phyloP scores from a whole-genome alignment of 2,888 invertebrate genomes.

The Halictus ligatus region DNA sequence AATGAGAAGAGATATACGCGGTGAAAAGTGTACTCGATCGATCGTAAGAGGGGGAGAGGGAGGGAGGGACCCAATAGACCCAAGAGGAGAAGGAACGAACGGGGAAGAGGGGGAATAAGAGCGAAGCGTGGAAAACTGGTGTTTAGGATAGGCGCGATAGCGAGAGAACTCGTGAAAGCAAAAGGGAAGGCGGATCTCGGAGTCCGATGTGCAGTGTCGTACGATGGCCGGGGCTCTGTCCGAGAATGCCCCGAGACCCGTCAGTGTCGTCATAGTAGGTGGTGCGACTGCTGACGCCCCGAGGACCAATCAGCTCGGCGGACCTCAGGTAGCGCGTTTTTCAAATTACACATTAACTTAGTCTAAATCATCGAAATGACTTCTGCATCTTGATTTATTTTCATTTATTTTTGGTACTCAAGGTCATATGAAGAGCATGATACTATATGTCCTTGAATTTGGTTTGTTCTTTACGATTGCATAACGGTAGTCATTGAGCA shows the following conservation, averaged over 20 bases:
- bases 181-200: conserved; percentile 46
- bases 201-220: conserved; percentile 77
- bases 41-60: neutral
- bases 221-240: conserved; percentile 83
- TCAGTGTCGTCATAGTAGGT: conserved; percentile 81
- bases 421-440: neutral
- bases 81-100: neutral
- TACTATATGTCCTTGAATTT: too few species aligned
- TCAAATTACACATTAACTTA: neutral
- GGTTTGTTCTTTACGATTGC: too few species aligned
- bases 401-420: neutral
- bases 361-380: neutral
- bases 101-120: conserved; percentile 5
- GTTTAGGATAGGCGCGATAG: conserved; percentile 28
- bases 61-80: neutral
- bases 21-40: neutral
- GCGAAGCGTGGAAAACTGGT: conserved; percentile 26
- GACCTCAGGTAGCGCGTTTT: conserved; percentile 58
- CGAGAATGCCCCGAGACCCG: conserved; percentile 83
- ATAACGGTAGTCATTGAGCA: too few species aligned
- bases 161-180: conserved; percentile 22
- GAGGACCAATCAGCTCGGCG: conserved; percentile 47
- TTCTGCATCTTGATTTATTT: neutral
- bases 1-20: neutral
- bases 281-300: conserved; percentile 68